These are phyloP conservation scores for Fulmarus glacialis DNA, from an alignment of 2,113 vertebrate genomes.

Conservation along the genomic window DNA sequence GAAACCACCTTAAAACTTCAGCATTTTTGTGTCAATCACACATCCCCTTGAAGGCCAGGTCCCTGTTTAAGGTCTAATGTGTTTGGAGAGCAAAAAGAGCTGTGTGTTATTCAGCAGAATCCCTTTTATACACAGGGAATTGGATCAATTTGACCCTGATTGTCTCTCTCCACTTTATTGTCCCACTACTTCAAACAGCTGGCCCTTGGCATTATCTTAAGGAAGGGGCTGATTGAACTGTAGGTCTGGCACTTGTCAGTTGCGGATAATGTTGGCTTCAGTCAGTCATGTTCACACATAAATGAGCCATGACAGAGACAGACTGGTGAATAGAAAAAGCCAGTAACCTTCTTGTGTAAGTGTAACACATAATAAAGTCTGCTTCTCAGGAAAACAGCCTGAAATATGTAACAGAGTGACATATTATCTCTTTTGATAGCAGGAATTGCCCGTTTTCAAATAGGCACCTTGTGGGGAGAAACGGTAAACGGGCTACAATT, in stretches of 20 bases:
- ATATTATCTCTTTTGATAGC: conserved; percentile 43
- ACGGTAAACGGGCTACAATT: neutral
- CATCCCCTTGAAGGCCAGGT: conserved; percentile 62
- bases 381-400: conserved; percentile 11
- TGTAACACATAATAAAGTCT: conserved; percentile 62
- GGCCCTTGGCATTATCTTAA: conserved; percentile 69
- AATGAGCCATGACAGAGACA: conserved; percentile 74
- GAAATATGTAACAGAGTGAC: conserved; percentile 4
- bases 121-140: conserved; percentile 66
- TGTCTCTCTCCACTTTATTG: conserved; percentile 68
- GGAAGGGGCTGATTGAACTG: conserved; percentile 72
- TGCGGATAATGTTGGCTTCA: conserved; percentile 71
- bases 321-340: conserved; percentile 70
- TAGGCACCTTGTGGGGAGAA: neutral
- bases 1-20: conserved; percentile 47
- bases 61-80: conserved; percentile 69
- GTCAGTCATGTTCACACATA: conserved; percentile 72
- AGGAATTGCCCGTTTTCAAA: conserved; percentile 26
- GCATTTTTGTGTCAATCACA: conserved; percentile 62
- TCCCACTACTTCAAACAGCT: conserved; percentile 68
- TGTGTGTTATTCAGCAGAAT: conserved; percentile 68
- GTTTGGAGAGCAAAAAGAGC: conserved; percentile 61
- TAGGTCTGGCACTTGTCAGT: conserved; percentile 74
- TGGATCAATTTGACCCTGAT: conserved; percentile 73
- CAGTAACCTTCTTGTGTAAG: conserved; percentile 66